phyloP scores from a whole-genome alignment of 23 tunicate genomes.

The Trididemnum miniatum region DNA sequence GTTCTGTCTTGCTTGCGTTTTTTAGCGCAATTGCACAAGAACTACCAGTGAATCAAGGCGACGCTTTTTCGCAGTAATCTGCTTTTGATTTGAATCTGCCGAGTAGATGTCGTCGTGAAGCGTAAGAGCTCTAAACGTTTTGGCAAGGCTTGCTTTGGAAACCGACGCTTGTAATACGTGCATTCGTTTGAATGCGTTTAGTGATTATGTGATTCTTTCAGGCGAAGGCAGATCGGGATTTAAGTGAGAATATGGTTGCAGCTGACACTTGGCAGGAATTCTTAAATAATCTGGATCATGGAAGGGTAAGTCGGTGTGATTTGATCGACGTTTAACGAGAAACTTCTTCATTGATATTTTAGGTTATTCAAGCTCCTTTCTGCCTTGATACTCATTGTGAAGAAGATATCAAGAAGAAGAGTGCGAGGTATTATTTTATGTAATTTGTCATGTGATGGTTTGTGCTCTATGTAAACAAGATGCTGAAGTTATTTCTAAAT shows the following conservation, averaged over 20 bases:
- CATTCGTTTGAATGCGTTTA: too few relatives aligned
- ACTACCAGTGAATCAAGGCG: too few relatives aligned
- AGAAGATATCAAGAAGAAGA: conserved; percentile 91
- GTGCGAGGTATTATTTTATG: conserved; percentile 70
- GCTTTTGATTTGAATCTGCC: too few relatives aligned
- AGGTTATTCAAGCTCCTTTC: conserved; percentile 97
- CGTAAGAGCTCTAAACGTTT: too few relatives aligned
- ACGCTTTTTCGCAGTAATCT: too few relatives aligned
- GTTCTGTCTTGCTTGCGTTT: too few relatives aligned
- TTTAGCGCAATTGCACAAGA: too few relatives aligned
- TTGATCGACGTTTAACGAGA: background rate
- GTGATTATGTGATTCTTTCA: too few relatives aligned
- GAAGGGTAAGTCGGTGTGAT: conserved; percentile 71
- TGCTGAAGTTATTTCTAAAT: too few relatives aligned
- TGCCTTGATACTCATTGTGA: conserved; percentile 70
- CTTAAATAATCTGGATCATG: conserved; percentile 61
- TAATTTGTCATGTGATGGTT: background rate
- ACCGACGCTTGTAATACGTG: too few relatives aligned
- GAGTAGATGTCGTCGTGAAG: too few relatives aligned
- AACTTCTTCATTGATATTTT: background rate
- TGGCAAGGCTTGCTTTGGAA: too few relatives aligned
- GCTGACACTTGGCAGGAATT: conserved; percentile 90
- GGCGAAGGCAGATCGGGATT: conserved; percentile 65
- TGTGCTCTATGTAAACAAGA: background rate
- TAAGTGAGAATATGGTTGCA: conserved; percentile 70